Conservation (phyloP, 2,888 invertebrate species). For the Nebria salina region DNA sequence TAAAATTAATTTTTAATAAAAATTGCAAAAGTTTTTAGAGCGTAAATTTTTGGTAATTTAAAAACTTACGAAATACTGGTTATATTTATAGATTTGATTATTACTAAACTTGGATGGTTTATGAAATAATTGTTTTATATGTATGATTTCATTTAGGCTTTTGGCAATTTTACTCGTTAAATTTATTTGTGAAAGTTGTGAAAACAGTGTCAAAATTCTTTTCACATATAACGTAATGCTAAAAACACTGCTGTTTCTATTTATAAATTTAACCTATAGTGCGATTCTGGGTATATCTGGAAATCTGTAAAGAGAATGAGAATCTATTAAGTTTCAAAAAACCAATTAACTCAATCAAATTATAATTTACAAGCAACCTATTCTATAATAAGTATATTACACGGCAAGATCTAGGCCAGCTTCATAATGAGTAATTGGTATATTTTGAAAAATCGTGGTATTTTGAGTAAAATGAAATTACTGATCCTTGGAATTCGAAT, state of each 20-base stretch:
- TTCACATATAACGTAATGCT: too few species aligned
- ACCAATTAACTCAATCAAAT: not conserved
- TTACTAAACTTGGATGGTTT: not conserved
- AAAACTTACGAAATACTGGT: not conserved
- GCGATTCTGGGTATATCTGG: too few species aligned
- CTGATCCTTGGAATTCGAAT: not conserved
- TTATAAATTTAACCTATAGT: too few species aligned
- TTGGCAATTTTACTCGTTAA: too few species aligned
- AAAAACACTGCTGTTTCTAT: too few species aligned
- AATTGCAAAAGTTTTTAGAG: not conserved
- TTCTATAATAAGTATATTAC: too few species aligned
- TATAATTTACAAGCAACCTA: not conserved
- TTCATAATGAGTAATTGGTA: not conserved
- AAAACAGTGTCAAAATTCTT: not conserved
- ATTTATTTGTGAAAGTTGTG: not conserved
- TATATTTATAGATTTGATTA: not conserved
- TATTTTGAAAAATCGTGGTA: not conserved
- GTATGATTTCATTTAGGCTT: not conserved
- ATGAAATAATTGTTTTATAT: not conserved
- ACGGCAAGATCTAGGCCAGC: not conserved
- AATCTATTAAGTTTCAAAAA: too few species aligned
- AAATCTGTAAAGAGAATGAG: too few species aligned
- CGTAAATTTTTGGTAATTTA: not conserved
- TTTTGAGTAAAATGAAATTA: not conserved
- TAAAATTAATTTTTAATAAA: not conserved